phyloP scores from a whole-genome alignment of 2,888 invertebrate species.

The Lysandra bellargus region DNA sequence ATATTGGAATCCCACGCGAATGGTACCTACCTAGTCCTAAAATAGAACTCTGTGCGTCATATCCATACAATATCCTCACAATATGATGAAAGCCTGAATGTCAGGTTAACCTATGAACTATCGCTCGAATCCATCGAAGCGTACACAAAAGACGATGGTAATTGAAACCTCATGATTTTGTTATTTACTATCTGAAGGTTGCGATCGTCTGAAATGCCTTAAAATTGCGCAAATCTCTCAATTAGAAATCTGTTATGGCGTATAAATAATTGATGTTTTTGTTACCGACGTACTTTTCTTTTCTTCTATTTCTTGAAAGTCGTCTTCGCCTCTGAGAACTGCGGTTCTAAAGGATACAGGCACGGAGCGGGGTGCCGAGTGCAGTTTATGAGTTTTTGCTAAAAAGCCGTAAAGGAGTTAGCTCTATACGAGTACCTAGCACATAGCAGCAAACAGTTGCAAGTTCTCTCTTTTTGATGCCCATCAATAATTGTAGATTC shows the following conservation, averaged over 20 bases:
- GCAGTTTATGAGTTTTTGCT: no score
- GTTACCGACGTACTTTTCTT: not conserved
- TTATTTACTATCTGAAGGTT: slow-evolving; percentile 19
- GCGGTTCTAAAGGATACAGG: not conserved
- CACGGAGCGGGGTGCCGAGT: not conserved
- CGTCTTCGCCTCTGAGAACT: not conserved
- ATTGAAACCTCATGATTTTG: slow-evolving; percentile 15
- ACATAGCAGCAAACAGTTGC: no score
- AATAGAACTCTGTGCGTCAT: not conserved
- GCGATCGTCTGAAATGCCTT: slow-evolving; percentile 8
- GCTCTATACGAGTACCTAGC: no score
- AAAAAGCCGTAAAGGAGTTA: no score
- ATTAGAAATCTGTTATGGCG: not conserved
- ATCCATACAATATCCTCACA: not conserved
- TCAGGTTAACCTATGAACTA: slow-evolving; percentile 21
- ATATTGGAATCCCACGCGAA: not conserved
- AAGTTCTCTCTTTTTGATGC: no score
- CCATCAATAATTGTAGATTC: no score
- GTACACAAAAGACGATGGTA: slow-evolving; percentile 10
- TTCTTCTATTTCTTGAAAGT: no score
- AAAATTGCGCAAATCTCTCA: not conserved
- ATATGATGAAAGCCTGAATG: slow-evolving; percentile 6
- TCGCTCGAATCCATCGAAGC: not conserved
- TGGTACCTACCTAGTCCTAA: not conserved
- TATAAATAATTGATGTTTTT: not conserved